Conservation (phyloP, 2,113 vertebrate species). For the Atherinomorus stipes region DNA sequence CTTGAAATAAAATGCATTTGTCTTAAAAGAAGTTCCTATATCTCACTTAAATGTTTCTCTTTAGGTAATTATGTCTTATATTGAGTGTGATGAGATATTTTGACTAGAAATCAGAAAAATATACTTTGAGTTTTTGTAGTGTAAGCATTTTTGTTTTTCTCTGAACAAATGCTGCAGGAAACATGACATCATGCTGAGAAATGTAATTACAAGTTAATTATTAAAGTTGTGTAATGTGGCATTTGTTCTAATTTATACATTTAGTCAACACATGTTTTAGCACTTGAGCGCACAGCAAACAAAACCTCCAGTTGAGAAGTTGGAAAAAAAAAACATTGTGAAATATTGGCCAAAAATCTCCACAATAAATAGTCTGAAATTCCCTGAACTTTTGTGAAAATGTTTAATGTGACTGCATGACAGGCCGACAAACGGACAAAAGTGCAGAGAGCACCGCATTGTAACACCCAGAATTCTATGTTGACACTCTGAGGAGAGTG, state of each 20-base stretch:
- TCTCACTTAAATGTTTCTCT: no score
- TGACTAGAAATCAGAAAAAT: no score
- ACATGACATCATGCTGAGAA: background rate
- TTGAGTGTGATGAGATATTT: no score
- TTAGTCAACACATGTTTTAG: background rate
- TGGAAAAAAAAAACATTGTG: background rate
- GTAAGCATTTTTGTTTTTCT: background rate
- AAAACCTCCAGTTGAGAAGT: background rate
- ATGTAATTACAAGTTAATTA: background rate
- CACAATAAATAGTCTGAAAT: background rate
- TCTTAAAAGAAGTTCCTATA: no score
- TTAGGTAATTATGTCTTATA: no score
- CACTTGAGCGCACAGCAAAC: background rate
- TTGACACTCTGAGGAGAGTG: constrained; percentile 21
- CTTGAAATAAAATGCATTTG: no score
- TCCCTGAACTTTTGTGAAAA: constrained; percentile 23
- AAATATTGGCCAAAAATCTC: background rate
- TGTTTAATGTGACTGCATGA: background rate
- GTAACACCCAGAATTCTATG: constrained; percentile 36
- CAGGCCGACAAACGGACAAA: background rate
- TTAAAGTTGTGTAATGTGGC: background rate
- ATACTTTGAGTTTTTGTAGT: no score
- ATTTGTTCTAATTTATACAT: constrained; percentile 5
- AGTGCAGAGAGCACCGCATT: background rate
- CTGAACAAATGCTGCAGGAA: background rate